Base-by-base conservation (phyloP, 2,113 vertebrate genomes). In the Martes martes region DNA sequence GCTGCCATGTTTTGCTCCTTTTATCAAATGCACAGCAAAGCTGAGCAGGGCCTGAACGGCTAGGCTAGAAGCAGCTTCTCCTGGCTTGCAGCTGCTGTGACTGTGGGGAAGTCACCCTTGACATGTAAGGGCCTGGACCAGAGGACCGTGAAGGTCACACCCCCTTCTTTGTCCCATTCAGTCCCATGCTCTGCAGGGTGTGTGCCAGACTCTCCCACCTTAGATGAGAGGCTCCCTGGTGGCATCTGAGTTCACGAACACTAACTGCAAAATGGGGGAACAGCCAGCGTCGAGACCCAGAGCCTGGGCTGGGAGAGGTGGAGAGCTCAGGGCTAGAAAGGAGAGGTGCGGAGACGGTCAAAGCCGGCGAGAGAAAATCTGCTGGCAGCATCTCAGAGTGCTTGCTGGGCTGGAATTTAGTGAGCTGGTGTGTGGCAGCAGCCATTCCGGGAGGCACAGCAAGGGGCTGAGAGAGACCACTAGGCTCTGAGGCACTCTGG, bases 201-300 rank as follows among this genome's bases (percentile, higher is more conserved):
- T 50, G 13, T 0, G 0, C 0, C 52, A 71, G 33, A 11, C 57
- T 97, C 11, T 52, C 91, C 39, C 11, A 0, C 15, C 4, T 19
- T 26, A 42, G 61, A 33, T 23, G 73, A 50, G 6, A 1, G 28
- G 50, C 7, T 1, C 78, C 0, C 79, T 95, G 52, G 67, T 94
- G 69, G 91, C 91, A 14, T 1, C 52, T 71, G 19, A 15, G 4
- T 6, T 45, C 61, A 89, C 11, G 13, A 36, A 45, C 33, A 33
- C 19, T 50, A 47, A 59, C n/a, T 33, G 18, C 23, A 91, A 15
- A 81, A 33, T 11, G 1, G 0, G 0, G 45, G 23, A 36, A 59
- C 1, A 31, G 36, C 50, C 3, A 5, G 15, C 5, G 2, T 7
- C 2, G 23, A 18, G 33, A n/a, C 65, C 65, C 31, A 0, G 71